Conservation (phyloP, 2,797 vertebrate genomes). For the Lagodon rhomboides region DNA sequence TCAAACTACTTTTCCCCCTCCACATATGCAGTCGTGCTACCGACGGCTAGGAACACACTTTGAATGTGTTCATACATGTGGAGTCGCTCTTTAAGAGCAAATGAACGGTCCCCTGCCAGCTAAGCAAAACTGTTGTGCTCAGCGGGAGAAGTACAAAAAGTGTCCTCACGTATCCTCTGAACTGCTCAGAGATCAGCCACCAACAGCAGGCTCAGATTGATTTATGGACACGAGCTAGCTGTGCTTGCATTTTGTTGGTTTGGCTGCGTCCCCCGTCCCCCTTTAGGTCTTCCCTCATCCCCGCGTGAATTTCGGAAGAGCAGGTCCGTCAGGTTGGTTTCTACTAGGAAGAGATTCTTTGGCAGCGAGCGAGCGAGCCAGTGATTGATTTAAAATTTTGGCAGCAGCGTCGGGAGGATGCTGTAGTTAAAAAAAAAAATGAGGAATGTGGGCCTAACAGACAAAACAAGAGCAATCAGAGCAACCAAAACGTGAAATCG, state of each 20-base stretch:
- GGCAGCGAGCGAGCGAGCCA: background rate
- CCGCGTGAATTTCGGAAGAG: background rate
- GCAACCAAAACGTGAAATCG: background rate
- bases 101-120: too few species aligned
- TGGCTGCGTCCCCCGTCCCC: background rate
- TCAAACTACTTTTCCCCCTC: too few species aligned
- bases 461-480: background rate
- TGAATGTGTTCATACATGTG: too few species aligned
- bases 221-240: too few species aligned
- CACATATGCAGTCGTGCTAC: too few species aligned
- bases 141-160: too few species aligned
- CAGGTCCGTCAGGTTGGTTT: background rate
- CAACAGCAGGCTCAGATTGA: too few species aligned
- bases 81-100: too few species aligned
- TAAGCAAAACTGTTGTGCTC: too few species aligned
- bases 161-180: too few species aligned
- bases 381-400: slow-evolving; percentile 20
- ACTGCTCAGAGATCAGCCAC: too few species aligned
- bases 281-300: background rate
- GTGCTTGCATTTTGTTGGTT: background rate
- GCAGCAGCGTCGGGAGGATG: slow-evolving; percentile 9
- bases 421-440: slow-evolving; percentile 14
- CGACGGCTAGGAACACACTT: too few species aligned
- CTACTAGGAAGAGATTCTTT: background rate
- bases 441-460: background rate